A percentile compares a stretch with the other conserved stretches of the same genome.
Evolutionary conservation across 2,113 vertebrate genomes (phyloP).

Genomic region (Coryphaenoides rupestris): DNA sequence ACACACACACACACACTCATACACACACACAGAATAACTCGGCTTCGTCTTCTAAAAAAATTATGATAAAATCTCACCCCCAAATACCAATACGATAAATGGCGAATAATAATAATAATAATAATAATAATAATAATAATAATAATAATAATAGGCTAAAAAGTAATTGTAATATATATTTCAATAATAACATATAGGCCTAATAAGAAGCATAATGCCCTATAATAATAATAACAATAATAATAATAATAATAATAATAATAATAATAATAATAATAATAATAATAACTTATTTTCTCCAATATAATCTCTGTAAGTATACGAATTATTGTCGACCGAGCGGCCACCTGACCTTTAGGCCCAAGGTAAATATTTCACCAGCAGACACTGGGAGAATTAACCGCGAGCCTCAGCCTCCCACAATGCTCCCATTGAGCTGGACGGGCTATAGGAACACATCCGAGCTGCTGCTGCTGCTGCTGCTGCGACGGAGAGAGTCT

Average conservation of each 20-base stretch:
- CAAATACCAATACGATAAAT: too few species aligned
- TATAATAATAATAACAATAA: not conserved
- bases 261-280: constrained; percentile 4
- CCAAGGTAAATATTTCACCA: constrained; percentile 72
- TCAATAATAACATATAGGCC: constrained; percentile 10
- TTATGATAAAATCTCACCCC: not conserved
- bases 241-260: constrained; percentile 16
- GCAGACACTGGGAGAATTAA: constrained; percentile 60
- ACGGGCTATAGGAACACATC: constrained; percentile 60
- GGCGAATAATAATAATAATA: not conserved
- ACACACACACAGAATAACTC: not conserved
- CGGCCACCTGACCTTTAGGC: constrained; percentile 51
- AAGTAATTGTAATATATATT: too few species aligned
- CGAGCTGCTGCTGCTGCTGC: too few species aligned
- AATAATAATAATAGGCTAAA: not conserved
- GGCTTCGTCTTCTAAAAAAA: constrained; percentile 4
- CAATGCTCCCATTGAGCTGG: constrained; percentile 67
- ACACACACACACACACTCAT: too few species aligned
- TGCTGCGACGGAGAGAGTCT: constrained; percentile 36
- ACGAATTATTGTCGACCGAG: not conserved
- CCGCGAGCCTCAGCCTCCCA: constrained; percentile 61
- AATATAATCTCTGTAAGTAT: not conserved
- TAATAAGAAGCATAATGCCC: not conserved
- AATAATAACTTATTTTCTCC: not conserved
- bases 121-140: not conserved